Base-by-base conservation (phyloP, 2,113 vertebrate species). In the Sprattus sprattus region DNA sequence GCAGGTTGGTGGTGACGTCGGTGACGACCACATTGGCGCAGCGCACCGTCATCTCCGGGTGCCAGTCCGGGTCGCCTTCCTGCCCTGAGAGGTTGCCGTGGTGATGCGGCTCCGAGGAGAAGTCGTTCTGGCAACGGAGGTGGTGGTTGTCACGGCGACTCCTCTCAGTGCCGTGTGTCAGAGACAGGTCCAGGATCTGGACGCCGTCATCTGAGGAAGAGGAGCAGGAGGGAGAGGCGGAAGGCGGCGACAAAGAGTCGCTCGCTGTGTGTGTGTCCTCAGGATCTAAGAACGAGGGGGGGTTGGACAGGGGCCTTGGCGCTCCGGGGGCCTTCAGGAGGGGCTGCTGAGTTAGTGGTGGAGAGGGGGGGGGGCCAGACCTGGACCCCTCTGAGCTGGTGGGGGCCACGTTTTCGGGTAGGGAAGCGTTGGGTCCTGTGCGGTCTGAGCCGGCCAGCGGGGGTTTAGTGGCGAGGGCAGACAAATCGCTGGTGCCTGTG, bases 1-100 rank as follows among this genome's bases (percentile, higher is more conserved):
- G 95, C 0, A 99, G 97, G 91, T 99, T 99, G 94, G 98, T 98
- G 92, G 98, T 99, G 92, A 99, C 97, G 64, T 99, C 98, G 0
- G 98, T 99, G 91, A 99, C 98, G 13, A 99, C 98, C 86, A 99
- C 98, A 0, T 99, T 98, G 91, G 97, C 97, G 91, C 97, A 98
- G 90, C 96, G 97, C 4, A 97, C 96, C 0, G 96, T 97, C 97
- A 98, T 97, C 90, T 99, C 96, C 0, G 98, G 98, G 90, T 96
- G 96, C 98, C 98, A 99, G 93, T 97, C 96, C 0, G 96, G 94
- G 88, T 97, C 95, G 25, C 96, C 92, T 46, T 91, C 91, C 18
- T 92, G 92, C 0, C 92, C 97, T 45, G 97, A 96, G 0, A 54
- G 52, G 18, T 22, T 44, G 86, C 85, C 39, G 86, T 86, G 0